phyloP scores from a whole-genome alignment of 37 sponge, comb jelly and placozoan species.

The Aplysina aerophoba region DNA sequence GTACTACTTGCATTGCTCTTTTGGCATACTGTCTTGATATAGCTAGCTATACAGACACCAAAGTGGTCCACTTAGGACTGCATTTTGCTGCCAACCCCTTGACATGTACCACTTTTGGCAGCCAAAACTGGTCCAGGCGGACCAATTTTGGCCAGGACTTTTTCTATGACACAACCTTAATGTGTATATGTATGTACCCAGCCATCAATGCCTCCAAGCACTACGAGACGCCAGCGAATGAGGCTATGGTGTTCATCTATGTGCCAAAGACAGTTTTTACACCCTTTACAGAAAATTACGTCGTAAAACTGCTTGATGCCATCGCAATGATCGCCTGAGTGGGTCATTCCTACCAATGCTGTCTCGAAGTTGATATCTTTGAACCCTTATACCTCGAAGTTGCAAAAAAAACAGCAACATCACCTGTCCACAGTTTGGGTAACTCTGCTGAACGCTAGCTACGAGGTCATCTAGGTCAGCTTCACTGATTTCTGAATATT shows the following conservation, averaged over 20 bases:
- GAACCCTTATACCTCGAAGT: neutral
- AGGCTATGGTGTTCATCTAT: constrained; percentile 12
- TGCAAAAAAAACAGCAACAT: neutral
- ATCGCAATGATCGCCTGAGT: neutral
- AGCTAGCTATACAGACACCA: no score
- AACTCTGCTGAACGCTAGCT: neutral
- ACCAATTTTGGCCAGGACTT: no score
- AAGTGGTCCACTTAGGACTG: no score
- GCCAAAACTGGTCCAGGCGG: no score
- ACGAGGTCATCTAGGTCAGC: neutral
- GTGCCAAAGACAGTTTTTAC: constrained; percentile 36
- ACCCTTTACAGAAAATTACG: neutral
- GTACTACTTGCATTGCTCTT: no score
- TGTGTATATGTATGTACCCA: no score
- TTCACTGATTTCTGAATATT: neutral
- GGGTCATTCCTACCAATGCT: constrained; percentile 18
- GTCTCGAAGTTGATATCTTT: neutral
- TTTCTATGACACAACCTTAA: no score
- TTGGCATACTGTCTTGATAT: no score
- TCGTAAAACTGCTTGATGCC: neutral
- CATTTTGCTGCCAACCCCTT: no score
- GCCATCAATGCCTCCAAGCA: constrained; percentile 25
- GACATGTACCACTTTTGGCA: no score
- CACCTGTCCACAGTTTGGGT: constrained; percentile 39
- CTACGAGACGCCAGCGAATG: constrained; percentile 1